These are phyloP conservation scores for Heteromyza rotundicornis DNA, from an alignment of 2,888 invertebrate species.

Conservation along the genomic window DNA sequence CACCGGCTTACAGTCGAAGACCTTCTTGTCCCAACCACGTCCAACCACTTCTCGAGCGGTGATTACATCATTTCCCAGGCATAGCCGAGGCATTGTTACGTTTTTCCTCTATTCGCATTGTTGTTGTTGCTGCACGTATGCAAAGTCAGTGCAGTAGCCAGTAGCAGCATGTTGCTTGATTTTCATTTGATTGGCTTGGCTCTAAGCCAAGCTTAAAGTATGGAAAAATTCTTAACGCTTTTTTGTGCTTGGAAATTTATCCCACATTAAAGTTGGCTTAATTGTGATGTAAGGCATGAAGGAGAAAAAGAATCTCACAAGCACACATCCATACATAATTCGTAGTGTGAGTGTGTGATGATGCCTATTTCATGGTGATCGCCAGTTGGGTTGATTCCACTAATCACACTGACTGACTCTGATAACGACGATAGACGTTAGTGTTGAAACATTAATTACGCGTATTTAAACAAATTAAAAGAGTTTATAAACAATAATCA, in stretches of 20 bases:
- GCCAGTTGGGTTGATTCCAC: no score
- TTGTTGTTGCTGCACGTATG: neutral
- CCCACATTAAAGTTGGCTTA: no score
- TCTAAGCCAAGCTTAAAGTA: no score
- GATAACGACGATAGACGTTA: neutral
- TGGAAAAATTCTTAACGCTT: neutral
- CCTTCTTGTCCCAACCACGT: no score
- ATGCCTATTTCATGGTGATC: no score
- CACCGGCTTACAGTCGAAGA: neutral
- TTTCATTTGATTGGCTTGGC: neutral
- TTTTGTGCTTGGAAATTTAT: neutral
- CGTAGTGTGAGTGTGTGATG: no score
- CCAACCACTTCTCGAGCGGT: neutral
- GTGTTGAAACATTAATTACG: neutral
- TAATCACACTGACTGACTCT: neutral
- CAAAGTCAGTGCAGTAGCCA: neutral
- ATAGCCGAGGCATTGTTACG: neutral
- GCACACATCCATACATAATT: no score
- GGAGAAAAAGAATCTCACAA: no score
- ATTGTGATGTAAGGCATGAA: no score
- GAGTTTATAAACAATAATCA: neutral
- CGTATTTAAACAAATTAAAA: neutral
- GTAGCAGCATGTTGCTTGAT: neutral
- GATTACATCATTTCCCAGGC: conserved; percentile 6
- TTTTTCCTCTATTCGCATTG: neutral